Evolutionary conservation across 2,888 invertebrate species (phyloP), one percentile per base, ranked within the genome.

Genomic region (Parasteatoda lunata): DNA sequence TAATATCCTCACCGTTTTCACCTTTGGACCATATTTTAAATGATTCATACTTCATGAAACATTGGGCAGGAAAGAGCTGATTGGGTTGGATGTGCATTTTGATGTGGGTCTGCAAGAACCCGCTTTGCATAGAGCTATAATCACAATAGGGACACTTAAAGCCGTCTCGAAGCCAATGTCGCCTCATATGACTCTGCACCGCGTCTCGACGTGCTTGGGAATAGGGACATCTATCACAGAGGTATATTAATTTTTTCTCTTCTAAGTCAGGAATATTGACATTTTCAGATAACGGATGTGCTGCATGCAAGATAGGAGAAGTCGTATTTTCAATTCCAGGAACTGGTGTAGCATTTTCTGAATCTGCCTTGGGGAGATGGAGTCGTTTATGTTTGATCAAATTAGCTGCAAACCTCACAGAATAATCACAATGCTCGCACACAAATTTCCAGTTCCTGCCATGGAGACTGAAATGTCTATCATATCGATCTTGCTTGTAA

Each of bases 351-450:
- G 51, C 70, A 71, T 66, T 80, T 48, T 78, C 86, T 13, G 86
- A 78, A n/a, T 73, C 77, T 0, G 64, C 8, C 68, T 80, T 80
- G 30, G 79, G 65, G 7, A 88, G 85, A 91, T 97, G 97, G 91
- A 96, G 95, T 88, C 95, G 94, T 92, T 95, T 93, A 91, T 97
- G 97, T 91, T 96, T 96, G 64, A 95, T 94, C 90, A 95, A 95
- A 91, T 96, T 96, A 2, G 96, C 96, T 90, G 95, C 96, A 91
- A 96, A 96, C 90, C 96, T 96, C 0, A 97, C 97, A 3, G 96
- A 96, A 92, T 97, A 97, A 92, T 97, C 97, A 92, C 97, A 97
- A 69, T 94, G 93, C 90, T 95, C 95, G 92, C 97, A 97, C 90
- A 94, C 95, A 91, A 96, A 97, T 88, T 95, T 94, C 91, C 96